These are phyloP conservation scores for Encarsia formosa DNA, from an alignment of 2,888 invertebrate species.

Conservation along the genomic window DNA sequence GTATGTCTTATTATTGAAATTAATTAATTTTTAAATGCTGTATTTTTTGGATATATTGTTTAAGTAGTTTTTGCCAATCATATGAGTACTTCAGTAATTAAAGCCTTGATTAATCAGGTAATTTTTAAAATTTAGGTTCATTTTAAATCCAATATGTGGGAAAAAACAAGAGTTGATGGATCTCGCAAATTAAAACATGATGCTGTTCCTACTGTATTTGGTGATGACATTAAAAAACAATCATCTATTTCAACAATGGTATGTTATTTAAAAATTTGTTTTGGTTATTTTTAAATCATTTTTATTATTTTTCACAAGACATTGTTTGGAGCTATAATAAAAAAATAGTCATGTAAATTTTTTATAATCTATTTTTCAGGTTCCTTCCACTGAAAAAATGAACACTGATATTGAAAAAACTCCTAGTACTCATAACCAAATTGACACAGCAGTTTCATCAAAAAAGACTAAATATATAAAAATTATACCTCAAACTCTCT, in stretches of 20 bases:
- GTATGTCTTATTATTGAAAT: too few species aligned
- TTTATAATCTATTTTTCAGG: slow-evolving; percentile 2
- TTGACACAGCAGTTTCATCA: too few species aligned
- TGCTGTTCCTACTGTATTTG: slow-evolving; percentile 24
- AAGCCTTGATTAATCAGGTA: too few species aligned
- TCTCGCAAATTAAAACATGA: slow-evolving; percentile 17
- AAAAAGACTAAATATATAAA: too few species aligned
- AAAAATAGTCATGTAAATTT: not conserved
- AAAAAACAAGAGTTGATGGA: slow-evolving; percentile 24
- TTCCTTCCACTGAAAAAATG: slow-evolving; percentile 3
- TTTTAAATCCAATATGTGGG: slow-evolving; percentile 25
- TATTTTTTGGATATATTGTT: too few species aligned
- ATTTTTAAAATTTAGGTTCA: slow-evolving; percentile 10
- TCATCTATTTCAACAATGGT: not conserved
- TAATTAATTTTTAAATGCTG: too few species aligned
- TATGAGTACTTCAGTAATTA: too few species aligned
- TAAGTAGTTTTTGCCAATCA: too few species aligned
- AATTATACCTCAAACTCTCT: slow-evolving; percentile 11
- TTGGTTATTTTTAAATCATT: not conserved
- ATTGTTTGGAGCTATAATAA: too few species aligned
- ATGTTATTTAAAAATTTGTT: not conserved
- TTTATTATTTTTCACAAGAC: not conserved
- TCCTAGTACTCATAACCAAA: too few species aligned
- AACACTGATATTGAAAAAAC: slow-evolving; percentile 6
- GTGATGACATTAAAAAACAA: slow-evolving; percentile 4